Percentiles rank a stretch among this genome's conserved stretches.
Evolutionary conservation across 2,888 invertebrate genomes (phyloP).

Genomic region (Lapara coniferarum): DNA sequence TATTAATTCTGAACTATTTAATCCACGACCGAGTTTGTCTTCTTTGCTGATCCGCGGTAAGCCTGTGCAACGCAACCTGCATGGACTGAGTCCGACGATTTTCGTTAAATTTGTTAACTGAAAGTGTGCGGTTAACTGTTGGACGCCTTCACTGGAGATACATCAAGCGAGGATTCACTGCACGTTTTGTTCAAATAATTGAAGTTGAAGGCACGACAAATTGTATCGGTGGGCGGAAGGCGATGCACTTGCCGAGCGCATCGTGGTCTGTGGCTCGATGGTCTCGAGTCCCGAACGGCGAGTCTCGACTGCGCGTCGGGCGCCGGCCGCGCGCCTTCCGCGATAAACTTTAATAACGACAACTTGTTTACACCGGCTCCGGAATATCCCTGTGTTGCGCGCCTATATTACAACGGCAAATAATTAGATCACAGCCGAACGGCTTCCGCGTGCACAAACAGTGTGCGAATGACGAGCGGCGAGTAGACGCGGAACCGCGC

Average conservation of each 20-base stretch:
- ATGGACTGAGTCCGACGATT: neutral
- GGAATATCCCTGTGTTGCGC: neutral
- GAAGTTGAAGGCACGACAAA: neutral
- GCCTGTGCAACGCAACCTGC: neutral
- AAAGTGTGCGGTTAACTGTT: no score
- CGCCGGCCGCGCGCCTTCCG: neutral
- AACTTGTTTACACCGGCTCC: constrained; percentile 3
- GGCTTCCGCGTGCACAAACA: constrained; percentile 8
- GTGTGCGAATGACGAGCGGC: constrained; percentile 20
- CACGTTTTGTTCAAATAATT: neutral
- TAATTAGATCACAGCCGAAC: neutral
- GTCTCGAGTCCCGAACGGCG: no score
- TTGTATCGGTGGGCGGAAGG: no score
- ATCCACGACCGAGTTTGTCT: constrained; percentile 22
- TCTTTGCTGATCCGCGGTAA: neutral
- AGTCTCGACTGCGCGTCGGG: neutral
- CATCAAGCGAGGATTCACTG: neutral
- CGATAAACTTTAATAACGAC: constrained; percentile 15
- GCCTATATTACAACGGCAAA: constrained; percentile 5
- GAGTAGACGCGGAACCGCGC: constrained; percentile 25
- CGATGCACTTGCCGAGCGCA: neutral
- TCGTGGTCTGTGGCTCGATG: neutral
- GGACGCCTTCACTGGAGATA: neutral
- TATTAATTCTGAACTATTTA: constrained; percentile 40
- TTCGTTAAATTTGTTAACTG: no score